Base-by-base conservation (phyloP, 2,113 vertebrate genomes). In the Elephas maximus region DNA sequence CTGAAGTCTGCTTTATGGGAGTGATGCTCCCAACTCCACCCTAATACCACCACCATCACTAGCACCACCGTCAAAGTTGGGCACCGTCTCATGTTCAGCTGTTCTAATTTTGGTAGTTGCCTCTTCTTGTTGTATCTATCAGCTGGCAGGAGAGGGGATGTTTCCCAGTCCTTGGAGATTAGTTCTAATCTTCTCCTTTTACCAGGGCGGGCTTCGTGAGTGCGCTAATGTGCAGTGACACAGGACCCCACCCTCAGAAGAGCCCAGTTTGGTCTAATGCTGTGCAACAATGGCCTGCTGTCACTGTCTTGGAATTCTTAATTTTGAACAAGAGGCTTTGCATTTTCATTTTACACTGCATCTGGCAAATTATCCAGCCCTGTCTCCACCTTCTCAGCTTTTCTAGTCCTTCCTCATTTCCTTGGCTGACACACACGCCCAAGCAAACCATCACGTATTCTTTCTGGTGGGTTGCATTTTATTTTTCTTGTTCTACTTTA, bases 81-180 rank as follows among this genome's bases (percentile, higher is more conserved):
- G 51, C 44, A 69, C 44, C 48, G 21, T 15, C 41, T 37, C 28
- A 69, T 23, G 17, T 44, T 65, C 44, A 18, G 20, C 21, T 30
- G 11, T 83, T 63, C 63, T 10, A 14, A 37, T 79, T 28, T 30
- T 9, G 41, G 80, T 30, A 7, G 41, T 73, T 71, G 62, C 37
- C 37, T 81, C 23, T 63, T 33, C 7, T 45, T 62, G 15, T 8
- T 12, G 33, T 26, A 37, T 60, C 23, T 60, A 37, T 77, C 45
- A 57, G 33, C 41, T 0, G 8, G 44, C 21, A 2, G 28, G 45
- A 4, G 1, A 1, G 33, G 26, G 9, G 15, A 11, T n/a, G 18
- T 28, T 45, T 77, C 60, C 65, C 41, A 26, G 24, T 37, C 12
- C 23, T 33, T 30, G 91, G 12, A 45, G 45, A 37, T 10, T 37